Evolutionary conservation across 2,797 vertebrate species (phyloP), one percentile per base, ranked within the genome.

Genomic region (Notolabrus celidotus): DNA sequence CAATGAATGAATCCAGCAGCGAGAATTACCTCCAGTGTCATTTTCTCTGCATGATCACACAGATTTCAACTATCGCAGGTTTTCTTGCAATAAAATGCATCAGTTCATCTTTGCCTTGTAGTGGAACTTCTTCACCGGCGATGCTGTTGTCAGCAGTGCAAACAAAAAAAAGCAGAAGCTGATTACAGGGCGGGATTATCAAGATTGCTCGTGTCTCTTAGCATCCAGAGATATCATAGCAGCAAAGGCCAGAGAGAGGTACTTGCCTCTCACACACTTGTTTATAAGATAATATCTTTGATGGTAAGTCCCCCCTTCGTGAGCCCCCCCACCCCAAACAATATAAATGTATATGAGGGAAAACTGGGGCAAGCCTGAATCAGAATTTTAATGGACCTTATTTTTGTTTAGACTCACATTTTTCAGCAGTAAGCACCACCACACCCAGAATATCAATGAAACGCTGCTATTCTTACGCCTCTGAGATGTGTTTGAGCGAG

Each of bases 271-370:
- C 59, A 64, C 71, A 79, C 79, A 79, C 89, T 90, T 91, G 86
- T 89, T 92, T 92, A 88, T 82, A 23, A 88, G 93, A 94, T 94
- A 85, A 89, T 89, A 93, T 94, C 93, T 86, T 50, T 71, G 12
- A 58, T 17, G 71, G 89, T 87, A 91, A 93, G 84, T 82, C 89
- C 77, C 79, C 80, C 66, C 11, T 78, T 77, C 59, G 62, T 59
- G 76, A 70, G 77, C 86, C 87, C 27, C 87, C 27, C 85, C 86
- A 54, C 89, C 92, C 88, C 80, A 90, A 88, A 93, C 93, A 92
- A 94, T 94, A 94, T 94, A 95, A 94, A 94, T 94, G 92, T 92
- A 94, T 94, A 94, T 94, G 90, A 94, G 89, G 90, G 52, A 61
- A 91, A 93, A 91, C 85, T 92, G 79, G 91, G 92, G 34, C 91